A percentile compares a stretch with the other conserved stretches of the same genome.
Evolutionary conservation across 1,140 invertebrate species (phyloP).

Genomic region (Calosoma granatense): DNA sequence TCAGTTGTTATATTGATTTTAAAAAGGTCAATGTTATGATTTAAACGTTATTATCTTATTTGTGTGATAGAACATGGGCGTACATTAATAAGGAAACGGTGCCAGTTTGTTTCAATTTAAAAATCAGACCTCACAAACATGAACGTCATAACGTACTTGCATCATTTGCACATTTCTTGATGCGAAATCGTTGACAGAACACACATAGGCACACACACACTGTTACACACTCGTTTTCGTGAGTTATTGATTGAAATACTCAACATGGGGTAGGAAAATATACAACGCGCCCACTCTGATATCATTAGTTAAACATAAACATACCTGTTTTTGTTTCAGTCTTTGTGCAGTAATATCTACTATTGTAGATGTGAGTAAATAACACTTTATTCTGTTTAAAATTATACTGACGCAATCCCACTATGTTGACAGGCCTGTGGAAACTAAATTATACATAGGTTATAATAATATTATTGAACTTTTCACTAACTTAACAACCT

Average conservation of each 20-base stretch:
- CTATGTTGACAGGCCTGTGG: background rate
- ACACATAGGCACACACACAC: too few relatives aligned
- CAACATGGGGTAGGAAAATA: too few relatives aligned
- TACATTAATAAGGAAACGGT: background rate
- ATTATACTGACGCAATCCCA: background rate
- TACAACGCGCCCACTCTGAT: too few relatives aligned
- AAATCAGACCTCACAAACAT: too few relatives aligned
- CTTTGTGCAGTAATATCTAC: background rate
- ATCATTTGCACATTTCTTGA: too few relatives aligned
- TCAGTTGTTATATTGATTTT: background rate
- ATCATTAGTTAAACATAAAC: too few relatives aligned
- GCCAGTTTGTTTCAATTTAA: too few relatives aligned
- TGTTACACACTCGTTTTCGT: too few relatives aligned
- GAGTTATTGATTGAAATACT: too few relatives aligned
- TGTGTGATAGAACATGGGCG: background rate
- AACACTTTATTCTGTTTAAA: background rate
- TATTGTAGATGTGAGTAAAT: background rate
- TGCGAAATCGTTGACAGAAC: too few relatives aligned
- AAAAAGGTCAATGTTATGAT: conserved; percentile 7
- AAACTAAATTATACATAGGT: background rate
- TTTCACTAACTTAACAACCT: background rate
- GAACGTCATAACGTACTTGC: too few relatives aligned
- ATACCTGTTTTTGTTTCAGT: background rate
- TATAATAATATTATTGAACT: background rate
- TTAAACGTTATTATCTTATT: background rate